These are phyloP conservation scores for Todus mexicanus DNA, from an alignment of 2,797 vertebrate genomes.

Conservation along the genomic window DNA sequence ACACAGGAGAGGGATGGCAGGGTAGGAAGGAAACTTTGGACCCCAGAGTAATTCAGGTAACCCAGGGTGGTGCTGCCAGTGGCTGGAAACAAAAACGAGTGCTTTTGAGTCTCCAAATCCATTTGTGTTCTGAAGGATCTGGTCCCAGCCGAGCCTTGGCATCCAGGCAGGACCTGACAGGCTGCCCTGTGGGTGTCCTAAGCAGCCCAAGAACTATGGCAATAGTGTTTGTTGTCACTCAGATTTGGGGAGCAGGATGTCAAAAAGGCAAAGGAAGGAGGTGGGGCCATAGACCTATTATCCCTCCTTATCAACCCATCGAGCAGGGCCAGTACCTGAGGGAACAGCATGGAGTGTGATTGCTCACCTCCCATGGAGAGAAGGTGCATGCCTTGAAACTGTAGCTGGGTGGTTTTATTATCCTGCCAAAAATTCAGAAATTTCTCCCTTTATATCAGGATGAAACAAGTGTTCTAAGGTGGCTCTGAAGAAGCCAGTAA, in stretches of 20 bases:
- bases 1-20: background rate
- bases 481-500: background rate
- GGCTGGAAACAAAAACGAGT: background rate
- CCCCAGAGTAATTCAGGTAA: background rate
- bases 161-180: conserved; percentile 25
- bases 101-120: background rate
- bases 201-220: background rate
- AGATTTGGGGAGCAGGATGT: conserved; percentile 36
- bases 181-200: conserved; percentile 48
- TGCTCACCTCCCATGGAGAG: conserved; percentile 62
- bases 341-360: conserved; percentile 19
- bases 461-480: conserved; percentile 25
- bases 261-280: conserved; percentile 49
- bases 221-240: conserved; percentile 45
- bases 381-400: conserved; percentile 35
- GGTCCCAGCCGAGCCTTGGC: conserved; percentile 13
- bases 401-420: conserved; percentile 60
- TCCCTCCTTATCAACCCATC: conserved; percentile 34
- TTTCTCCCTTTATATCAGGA: conserved; percentile 12
- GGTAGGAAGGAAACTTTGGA: background rate
- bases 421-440: conserved; percentile 49
- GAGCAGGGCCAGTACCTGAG: conserved; percentile 54
- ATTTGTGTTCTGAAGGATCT: background rate
- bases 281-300: conserved; percentile 38
- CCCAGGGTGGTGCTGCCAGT: background rate